These are phyloP conservation scores for Chrysaora quinquecirrha DNA, from an alignment of 30 jellyfish, hydroid and myxozoan genomes.

Conservation along the genomic window DNA sequence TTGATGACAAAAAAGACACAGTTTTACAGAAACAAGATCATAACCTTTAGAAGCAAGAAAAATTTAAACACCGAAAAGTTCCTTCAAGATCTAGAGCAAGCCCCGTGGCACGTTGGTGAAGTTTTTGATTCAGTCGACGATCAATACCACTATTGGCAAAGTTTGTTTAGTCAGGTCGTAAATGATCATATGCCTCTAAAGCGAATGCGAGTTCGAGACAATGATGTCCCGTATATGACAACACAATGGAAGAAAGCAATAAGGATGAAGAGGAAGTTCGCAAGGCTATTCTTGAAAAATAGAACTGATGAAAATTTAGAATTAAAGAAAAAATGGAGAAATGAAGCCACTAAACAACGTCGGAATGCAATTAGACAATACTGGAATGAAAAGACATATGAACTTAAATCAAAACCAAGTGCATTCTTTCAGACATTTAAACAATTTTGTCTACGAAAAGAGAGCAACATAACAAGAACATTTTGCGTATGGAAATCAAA, in stretches of 20 bases:
- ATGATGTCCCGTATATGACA: neutral
- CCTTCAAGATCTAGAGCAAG: conserved; percentile 20
- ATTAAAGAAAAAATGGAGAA: neutral
- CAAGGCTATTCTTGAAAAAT: neutral
- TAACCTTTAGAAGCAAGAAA: conserved; percentile 29
- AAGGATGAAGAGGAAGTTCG: neutral
- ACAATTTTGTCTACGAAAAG: neutral
- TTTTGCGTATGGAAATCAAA: neutral
- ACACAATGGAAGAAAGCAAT: neutral
- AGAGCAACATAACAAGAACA: neutral
- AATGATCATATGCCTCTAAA: neutral
- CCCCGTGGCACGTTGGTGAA: conserved; percentile 35
- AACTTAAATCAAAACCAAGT: neutral
- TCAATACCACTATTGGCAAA: conserved; percentile 24
- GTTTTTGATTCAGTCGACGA: conserved; percentile 8
- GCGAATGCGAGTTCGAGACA: neutral
- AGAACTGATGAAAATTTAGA: neutral
- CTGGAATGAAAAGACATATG: neutral
- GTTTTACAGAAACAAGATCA: conserved; percentile 1
- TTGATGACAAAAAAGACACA: conserved; percentile 27
- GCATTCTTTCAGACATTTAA: neutral
- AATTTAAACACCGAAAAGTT: neutral
- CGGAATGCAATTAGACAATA: neutral
- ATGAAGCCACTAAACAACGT: neutral
- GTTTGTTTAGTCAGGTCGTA: neutral